A percentile compares a stretch with the other conserved stretches of the same genome.
phyloP scores from a whole-genome alignment of 2,797 vertebrate species.

The Rhabdophis nuchalis region DNA sequence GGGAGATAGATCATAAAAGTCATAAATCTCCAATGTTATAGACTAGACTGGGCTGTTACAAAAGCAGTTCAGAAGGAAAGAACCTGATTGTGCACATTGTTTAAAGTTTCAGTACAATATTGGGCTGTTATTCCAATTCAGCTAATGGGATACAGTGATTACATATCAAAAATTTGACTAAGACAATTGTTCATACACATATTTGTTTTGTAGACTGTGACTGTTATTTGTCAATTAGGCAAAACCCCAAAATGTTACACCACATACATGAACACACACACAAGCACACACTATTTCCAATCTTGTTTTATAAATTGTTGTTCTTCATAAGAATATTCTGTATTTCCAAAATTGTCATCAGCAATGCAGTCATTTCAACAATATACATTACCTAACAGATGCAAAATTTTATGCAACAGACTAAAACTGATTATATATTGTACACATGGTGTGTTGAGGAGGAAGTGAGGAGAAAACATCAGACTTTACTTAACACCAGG shows the following conservation, averaged over 20 bases:
- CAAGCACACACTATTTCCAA: neutral
- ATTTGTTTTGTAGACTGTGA: neutral
- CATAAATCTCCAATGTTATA: neutral
- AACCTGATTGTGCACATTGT: neutral
- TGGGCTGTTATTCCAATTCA: neutral
- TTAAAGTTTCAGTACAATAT: neutral
- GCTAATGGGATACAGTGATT: neutral
- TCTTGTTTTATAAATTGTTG: neutral
- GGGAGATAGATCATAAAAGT: neutral
- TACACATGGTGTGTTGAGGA: neutral
- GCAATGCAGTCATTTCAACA: neutral
- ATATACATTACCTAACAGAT: neutral
- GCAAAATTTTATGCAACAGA: neutral
- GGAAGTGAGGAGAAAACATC: constrained; percentile 4
- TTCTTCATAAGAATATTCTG: neutral
- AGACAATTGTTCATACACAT: neutral
- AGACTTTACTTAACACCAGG: constrained; percentile 7
- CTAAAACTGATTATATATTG: neutral
- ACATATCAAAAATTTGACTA: neutral
- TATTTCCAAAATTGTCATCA: neutral
- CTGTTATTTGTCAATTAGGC: neutral
- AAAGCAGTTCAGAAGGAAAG: neutral
- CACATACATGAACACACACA: no score
- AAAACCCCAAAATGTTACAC: neutral
- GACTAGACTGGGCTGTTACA: neutral